These are phyloP conservation scores for Drosophila niveifrons DNA, from an alignment of 2,888 invertebrate genomes.

Conservation along the genomic window DNA sequence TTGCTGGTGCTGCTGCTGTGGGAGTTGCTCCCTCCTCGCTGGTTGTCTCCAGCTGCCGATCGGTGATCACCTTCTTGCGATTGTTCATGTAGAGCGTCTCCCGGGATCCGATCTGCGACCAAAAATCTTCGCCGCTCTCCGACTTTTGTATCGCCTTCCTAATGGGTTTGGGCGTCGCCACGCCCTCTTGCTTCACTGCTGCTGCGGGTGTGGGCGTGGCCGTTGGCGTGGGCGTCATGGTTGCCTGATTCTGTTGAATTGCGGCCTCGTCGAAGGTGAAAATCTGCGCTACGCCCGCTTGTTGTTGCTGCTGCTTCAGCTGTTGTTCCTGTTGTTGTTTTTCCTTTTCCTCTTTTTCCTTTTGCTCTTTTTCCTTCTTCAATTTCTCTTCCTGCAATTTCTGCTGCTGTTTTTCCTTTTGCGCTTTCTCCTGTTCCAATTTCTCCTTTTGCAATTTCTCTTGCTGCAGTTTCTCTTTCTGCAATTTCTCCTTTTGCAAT, in stretches of 20 bases:
- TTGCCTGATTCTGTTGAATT: conserved; percentile 37
- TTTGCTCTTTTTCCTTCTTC: background rate
- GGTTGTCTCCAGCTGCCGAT: conserved; percentile 72
- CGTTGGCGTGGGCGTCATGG: conserved; percentile 12
- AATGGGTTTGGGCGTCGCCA: conserved; percentile 80
- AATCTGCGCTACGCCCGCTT: conserved; percentile 64
- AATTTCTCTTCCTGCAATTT: background rate
- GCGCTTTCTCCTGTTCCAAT: background rate
- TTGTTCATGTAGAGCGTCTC: conserved; percentile 88
- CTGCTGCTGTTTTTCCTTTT: background rate
- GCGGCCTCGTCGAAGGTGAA: conserved; percentile 71
- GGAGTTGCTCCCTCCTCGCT: conserved; percentile 40
- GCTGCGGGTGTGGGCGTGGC: conserved; percentile 10
- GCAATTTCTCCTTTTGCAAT: background rate
- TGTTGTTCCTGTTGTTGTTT: background rate
- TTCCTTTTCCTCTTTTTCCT: background rate
- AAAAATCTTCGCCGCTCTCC: conserved; percentile 87
- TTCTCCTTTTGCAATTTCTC: background rate
- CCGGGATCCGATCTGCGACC: conserved; percentile 88
- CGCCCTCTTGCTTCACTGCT: conserved; percentile 51
- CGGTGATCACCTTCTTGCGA: conserved; percentile 86
- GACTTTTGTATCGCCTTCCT: conserved; percentile 77
- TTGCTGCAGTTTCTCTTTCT: conserved; percentile 23
- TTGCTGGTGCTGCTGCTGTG: conserved; percentile 25
- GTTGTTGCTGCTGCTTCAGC: conserved; percentile 34